Percentiles rank a stretch among this genome's conserved stretches.
These are phyloP conservation scores for Antheraea yamamai DNA, from an alignment of 2,888 invertebrate genomes.

Conservation along the genomic window DNA sequence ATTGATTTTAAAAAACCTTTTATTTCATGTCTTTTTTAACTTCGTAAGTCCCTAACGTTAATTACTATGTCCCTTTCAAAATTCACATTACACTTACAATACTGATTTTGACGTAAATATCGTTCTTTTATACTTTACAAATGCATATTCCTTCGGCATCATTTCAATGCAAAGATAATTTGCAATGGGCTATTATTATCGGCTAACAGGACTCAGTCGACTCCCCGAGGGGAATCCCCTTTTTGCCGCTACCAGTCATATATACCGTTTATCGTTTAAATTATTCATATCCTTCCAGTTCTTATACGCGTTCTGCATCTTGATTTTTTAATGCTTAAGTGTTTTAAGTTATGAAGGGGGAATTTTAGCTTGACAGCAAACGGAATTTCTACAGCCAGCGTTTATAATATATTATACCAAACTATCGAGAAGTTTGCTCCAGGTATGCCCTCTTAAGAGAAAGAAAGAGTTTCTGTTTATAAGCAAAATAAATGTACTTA, in stretches of 20 bases:
- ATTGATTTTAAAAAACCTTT: neutral
- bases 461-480: neutral
- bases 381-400: neutral
- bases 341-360: neutral
- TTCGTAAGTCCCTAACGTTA: neutral
- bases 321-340: neutral
- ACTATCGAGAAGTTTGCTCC: neutral
- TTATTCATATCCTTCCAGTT: conserved; percentile 1
- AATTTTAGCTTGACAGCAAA: neutral
- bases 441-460: neutral
- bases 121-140: neutral
- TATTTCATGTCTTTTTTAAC: neutral
- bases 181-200: neutral
- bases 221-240: neutral
- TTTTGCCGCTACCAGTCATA: neutral
- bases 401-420: neutral
- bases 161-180: neutral
- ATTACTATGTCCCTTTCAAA: neutral
- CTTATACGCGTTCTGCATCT: neutral
- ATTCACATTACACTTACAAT: too few species aligned
- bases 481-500: neutral
- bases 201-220: neutral
- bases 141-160: neutral
- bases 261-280: conserved; percentile 1
- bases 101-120: neutral